phyloP scores from a whole-genome alignment of 30 jellyfish, hydroid and myxozoan genomes.

The Aurelia coerulea region DNA sequence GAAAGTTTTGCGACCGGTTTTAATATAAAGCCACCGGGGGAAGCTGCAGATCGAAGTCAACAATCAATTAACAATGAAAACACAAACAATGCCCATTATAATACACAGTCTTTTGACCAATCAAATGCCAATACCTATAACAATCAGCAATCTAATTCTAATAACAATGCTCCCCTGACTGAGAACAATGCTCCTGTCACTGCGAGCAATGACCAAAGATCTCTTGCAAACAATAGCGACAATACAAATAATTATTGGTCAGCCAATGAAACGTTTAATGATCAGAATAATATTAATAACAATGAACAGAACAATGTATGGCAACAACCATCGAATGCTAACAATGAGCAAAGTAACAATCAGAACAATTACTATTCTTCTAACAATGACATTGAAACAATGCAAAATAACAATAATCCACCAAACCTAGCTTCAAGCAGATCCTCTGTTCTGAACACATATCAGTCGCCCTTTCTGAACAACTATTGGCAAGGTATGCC shows the following conservation, averaged over 20 bases:
- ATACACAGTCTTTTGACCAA: background rate
- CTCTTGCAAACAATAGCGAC: slow-evolving; percentile 11
- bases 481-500: slow-evolving; percentile 6
- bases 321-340: too few species aligned
- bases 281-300: background rate
- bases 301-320: background rate
- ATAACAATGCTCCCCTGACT: background rate
- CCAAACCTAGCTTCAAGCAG: slow-evolving; percentile 30
- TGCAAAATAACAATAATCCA: slow-evolving; percentile 7
- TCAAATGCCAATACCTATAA: background rate
- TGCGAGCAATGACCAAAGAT: slow-evolving; percentile 2
- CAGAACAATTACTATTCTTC: slow-evolving; percentile 18
- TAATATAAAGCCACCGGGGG: background rate
- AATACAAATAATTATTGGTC: background rate
- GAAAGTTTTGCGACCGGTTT: slow-evolving; percentile 12
- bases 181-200: background rate
- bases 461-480: slow-evolving; percentile 2
- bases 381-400: slow-evolving; percentile 11
- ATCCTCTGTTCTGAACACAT: slow-evolving; percentile 25
- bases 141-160: background rate
- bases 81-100: background rate
- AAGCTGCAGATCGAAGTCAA: slow-evolving; percentile 16
- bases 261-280: background rate
- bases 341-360: background rate
- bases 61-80: background rate